Conservation (phyloP, 2,888 invertebrate species). For the Ormyrus labotus region DNA sequence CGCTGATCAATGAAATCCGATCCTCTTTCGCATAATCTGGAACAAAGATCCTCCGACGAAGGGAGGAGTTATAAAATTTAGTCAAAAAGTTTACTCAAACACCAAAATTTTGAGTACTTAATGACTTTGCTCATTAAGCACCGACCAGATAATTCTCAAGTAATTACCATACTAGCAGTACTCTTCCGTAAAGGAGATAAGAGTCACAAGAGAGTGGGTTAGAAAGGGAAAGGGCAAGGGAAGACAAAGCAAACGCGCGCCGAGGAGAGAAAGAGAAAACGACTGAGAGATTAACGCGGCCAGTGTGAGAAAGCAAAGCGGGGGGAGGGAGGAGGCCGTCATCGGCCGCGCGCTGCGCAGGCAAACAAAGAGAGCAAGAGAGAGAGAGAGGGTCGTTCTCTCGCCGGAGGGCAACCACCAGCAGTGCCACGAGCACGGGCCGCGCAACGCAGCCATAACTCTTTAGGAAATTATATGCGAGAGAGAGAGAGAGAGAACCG, state of each 20-base stretch:
- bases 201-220: conserved; percentile 7
- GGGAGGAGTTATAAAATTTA: conserved; percentile 16
- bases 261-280: conserved; percentile 8
- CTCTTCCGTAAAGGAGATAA: conserved; percentile 36
- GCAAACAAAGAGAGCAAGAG: neutral
- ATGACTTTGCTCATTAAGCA: conserved; percentile 38
- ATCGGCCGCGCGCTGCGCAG: neutral
- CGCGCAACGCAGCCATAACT: conserved; percentile 8
- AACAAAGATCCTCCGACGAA: neutral
- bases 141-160: conserved; percentile 30
- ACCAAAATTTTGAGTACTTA: conserved; percentile 35
- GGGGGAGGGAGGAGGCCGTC: neutral
- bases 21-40: no score
- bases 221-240: neutral
- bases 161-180: conserved; percentile 23
- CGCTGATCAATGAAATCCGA: no score
- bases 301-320: no score
- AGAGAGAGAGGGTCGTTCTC: neutral
- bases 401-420: neutral
- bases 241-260: neutral
- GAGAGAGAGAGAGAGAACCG: neutral
- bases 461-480: conserved; percentile 35
- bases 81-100: conserved; percentile 6
- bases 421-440: neutral
- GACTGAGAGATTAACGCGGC: neutral